Percentiles rank a stretch among this genome's conserved stretches.
Evolutionary conservation across 1,140 invertebrate species (phyloP).

Genomic region (Cecropterus lyciades): DNA sequence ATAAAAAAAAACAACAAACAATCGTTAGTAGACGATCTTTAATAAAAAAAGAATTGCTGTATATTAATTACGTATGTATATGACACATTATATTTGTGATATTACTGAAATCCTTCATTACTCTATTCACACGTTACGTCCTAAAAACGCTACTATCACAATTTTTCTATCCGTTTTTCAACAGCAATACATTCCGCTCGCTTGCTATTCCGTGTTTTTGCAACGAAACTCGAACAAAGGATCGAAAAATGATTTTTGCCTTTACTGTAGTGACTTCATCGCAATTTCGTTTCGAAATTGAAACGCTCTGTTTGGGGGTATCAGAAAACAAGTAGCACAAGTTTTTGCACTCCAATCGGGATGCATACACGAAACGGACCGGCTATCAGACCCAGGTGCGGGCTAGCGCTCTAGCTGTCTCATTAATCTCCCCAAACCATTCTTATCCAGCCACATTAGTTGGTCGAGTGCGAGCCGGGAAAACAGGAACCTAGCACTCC

Average conservation of each 20-base stretch:
- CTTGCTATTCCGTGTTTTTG: constrained; percentile 33
- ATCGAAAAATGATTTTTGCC: constrained; percentile 39
- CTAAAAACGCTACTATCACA: constrained; percentile 19
- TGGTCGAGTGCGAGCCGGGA: constrained; percentile 33
- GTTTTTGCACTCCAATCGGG: constrained; percentile 45
- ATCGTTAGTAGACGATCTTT: too few species aligned
- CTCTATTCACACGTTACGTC: background rate
- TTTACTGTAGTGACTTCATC: constrained; percentile 37
- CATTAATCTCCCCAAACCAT: constrained; percentile 61
- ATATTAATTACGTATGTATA: too few species aligned
- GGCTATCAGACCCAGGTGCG: constrained; percentile 56
- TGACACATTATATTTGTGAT: too few species aligned
- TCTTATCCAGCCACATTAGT: constrained; percentile 52
- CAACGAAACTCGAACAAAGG: constrained; percentile 31
- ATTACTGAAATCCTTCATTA: background rate
- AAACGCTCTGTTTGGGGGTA: constrained; percentile 38
- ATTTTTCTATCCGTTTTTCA: constrained; percentile 24
- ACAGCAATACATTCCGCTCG: constrained; percentile 35
- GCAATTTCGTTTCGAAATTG: constrained; percentile 39
- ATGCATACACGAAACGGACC: constrained; percentile 46
- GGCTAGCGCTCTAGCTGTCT: constrained; percentile 48
- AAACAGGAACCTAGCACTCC: constrained; percentile 38
- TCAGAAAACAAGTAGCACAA: constrained; percentile 35
- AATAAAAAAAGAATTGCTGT: too few species aligned
- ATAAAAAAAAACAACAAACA: too few species aligned